phyloP scores from a whole-genome alignment of 2,797 vertebrate species.

The Coluber constrictor region DNA sequence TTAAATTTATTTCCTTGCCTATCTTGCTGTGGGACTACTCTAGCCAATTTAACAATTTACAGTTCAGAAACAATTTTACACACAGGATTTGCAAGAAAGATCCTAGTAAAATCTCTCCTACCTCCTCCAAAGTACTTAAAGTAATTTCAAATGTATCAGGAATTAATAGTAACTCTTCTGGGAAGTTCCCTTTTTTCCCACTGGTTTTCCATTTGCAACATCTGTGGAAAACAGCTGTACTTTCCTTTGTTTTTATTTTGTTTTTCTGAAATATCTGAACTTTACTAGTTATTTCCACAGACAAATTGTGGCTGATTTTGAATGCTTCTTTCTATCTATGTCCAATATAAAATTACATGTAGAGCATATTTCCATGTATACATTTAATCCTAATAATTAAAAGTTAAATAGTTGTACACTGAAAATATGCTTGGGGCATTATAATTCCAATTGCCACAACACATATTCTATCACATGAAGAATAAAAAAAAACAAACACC shows the following conservation, averaged over 20 bases:
- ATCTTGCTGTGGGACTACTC: background rate
- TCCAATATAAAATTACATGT: background rate
- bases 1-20: background rate
- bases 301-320: background rate
- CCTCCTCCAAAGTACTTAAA: background rate
- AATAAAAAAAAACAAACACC: too few relatives aligned
- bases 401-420: background rate
- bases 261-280: background rate
- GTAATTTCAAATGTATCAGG: background rate
- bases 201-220: background rate
- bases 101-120: background rate
- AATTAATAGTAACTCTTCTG: background rate
- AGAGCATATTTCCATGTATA: background rate
- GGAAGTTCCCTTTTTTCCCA: background rate
- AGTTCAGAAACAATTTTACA: background rate
- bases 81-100: background rate
- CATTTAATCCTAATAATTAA: background rate
- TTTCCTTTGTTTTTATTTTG: background rate
- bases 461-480: background rate
- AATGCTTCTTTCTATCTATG: background rate
- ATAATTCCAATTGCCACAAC: background rate
- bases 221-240: background rate
- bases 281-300: background rate
- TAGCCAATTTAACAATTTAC: background rate
- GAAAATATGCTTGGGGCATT: background rate